A percentile compares a stretch with the other conserved stretches of the same genome.
phyloP scores from a whole-genome alignment of 2,888 invertebrate species.

The Drosophila infuscata region DNA sequence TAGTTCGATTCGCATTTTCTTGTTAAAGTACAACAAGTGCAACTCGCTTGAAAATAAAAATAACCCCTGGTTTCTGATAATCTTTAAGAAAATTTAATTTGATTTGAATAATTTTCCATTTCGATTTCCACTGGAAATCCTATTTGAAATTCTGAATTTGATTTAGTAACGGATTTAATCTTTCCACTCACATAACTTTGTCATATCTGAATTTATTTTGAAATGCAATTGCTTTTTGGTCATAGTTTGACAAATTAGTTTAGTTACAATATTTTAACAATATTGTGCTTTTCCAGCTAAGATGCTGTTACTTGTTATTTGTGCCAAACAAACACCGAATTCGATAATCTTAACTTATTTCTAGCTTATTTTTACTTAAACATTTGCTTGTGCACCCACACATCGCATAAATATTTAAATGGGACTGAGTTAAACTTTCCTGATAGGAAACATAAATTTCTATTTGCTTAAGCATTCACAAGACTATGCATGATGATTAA shows the following conservation, averaged over 20 bases:
- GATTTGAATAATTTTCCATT: neutral
- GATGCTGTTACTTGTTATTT: neutral
- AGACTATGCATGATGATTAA: slow-evolving; percentile 7
- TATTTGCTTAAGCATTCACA: slow-evolving; percentile 47
- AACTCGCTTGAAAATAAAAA: neutral
- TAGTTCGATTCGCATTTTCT: slow-evolving; percentile 3
- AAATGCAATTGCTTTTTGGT: neutral
- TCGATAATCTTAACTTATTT: neutral
- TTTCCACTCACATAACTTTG: neutral
- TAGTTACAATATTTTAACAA: neutral
- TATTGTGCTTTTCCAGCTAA: neutral
- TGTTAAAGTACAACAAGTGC: slow-evolving; percentile 22
- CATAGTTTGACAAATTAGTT: neutral
- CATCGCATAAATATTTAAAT: slow-evolving; percentile 1
- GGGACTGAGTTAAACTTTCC: slow-evolving; percentile 19
- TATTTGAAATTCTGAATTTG: neutral
- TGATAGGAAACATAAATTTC: slow-evolving; percentile 60
- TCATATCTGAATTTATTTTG: neutral
- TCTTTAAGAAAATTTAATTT: neutral
- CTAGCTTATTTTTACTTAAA: neutral
- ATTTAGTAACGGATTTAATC: neutral
- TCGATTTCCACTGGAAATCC: neutral
- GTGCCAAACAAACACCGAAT: neutral
- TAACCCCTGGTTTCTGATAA: neutral
- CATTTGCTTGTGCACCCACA: neutral